These are phyloP conservation scores for Rhinella marina DNA, from an alignment of 2,797 vertebrate genomes.

Conservation along the genomic window DNA sequence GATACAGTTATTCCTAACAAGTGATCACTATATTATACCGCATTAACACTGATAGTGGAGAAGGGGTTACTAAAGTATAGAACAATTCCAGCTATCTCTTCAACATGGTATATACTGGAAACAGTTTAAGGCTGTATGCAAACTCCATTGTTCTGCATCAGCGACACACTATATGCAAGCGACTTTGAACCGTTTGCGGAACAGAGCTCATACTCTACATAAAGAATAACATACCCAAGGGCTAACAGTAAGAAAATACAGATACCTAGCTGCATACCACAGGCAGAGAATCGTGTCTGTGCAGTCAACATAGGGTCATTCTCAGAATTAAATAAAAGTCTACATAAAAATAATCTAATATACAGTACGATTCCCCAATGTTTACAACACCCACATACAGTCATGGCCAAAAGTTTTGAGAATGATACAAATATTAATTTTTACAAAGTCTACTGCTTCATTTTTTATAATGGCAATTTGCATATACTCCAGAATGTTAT, in stretches of 20 bases:
- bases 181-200: conserved; percentile 30
- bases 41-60: neutral
- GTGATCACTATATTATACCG: neutral
- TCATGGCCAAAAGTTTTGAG: too few species aligned
- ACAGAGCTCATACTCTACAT: neutral
- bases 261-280: neutral
- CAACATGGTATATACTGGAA: neutral
- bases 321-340: neutral
- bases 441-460: too few species aligned
- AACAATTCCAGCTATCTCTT: neutral
- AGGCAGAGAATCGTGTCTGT: neutral
- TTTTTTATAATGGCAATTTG: too few species aligned
- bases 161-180: neutral
- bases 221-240: conserved; percentile 9
- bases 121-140: conserved; percentile 7
- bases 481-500: too few species aligned
- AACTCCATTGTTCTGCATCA: conserved; percentile 25
- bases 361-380: neutral
- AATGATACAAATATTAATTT: too few species aligned
- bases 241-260: conserved; percentile 13
- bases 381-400: neutral
- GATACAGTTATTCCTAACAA: neutral
- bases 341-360: conserved; percentile 6
- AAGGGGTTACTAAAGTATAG: neutral
- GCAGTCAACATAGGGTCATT: conserved; percentile 5